Evolutionary conservation across 2,797 vertebrate species (phyloP).

Genomic region (Ctenopoma multispine): DNA sequence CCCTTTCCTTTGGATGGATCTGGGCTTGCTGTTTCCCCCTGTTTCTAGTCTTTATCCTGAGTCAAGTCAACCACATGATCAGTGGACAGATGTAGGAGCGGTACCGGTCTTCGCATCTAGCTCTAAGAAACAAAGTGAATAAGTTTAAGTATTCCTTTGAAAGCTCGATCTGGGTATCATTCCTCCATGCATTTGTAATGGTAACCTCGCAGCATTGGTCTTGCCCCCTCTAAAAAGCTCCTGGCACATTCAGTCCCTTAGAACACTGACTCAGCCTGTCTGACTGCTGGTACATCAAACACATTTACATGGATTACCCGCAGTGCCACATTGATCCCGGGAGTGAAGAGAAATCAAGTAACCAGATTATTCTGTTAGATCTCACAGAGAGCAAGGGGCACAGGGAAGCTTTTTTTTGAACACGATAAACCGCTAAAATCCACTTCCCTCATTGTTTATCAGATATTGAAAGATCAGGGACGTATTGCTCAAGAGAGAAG

Average conservation of each 20-base stretch:
- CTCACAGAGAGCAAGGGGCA: slow-evolving; percentile 1
- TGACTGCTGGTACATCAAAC: slow-evolving; percentile 52
- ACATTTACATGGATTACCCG: slow-evolving; percentile 63
- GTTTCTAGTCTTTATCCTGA: background rate
- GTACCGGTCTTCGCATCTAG: background rate
- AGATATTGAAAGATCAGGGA: slow-evolving; percentile 2
- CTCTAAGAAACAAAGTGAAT: background rate
- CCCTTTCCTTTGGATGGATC: background rate
- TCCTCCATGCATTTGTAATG: slow-evolving; percentile 13
- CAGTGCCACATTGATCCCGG: slow-evolving; percentile 43
- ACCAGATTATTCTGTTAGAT: slow-evolving; percentile 52
- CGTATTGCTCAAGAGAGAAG: background rate
- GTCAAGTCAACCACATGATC: background rate
- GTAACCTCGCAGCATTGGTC: background rate
- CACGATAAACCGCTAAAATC: background rate
- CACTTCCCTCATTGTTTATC: background rate
- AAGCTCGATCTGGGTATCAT: slow-evolving; percentile 29
- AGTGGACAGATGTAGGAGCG: background rate
- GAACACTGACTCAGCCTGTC: slow-evolving; percentile 24
- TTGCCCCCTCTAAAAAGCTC: background rate
- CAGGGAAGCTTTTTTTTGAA: slow-evolving; percentile 12
- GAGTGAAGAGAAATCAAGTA: slow-evolving; percentile 39
- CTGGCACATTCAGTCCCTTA: slow-evolving; percentile 5
- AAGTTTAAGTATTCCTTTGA: background rate
- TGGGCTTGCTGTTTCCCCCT: background rate